Conservation (phyloP, 2,113 vertebrate genomes). For the Nettapus auritus region DNA sequence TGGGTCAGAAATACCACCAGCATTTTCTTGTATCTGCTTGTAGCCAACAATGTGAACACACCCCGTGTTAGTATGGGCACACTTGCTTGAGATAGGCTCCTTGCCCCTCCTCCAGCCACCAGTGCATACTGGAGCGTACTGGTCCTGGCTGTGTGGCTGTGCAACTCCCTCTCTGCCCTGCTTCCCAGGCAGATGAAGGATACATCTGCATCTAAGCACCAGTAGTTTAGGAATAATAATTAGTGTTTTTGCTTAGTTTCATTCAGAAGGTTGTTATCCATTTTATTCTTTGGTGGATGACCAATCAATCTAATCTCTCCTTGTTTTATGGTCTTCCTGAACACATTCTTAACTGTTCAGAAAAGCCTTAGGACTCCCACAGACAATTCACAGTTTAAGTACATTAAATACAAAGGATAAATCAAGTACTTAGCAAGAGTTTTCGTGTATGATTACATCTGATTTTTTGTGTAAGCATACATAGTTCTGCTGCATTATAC, state of each 20-base stretch:
- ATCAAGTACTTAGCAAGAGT: slow-evolving; percentile 14
- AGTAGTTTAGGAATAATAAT: not conserved
- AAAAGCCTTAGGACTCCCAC: slow-evolving; percentile 28
- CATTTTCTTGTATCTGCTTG: not conserved
- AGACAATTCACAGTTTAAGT: slow-evolving; percentile 29
- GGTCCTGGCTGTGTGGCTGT: not conserved
- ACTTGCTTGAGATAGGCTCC: not conserved
- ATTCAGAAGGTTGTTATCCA: not conserved
- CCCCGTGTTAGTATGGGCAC: not conserved
- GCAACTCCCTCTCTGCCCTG: not conserved
- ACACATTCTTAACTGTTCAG: slow-evolving; percentile 3
- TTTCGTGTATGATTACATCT: slow-evolving; percentile 15
- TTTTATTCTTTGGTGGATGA: not conserved
- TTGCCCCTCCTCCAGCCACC: not conserved
- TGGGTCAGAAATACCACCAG: not conserved
- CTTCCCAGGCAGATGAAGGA: not conserved
- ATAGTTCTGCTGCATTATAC: not conserved
- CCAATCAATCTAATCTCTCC: slow-evolving; percentile 32
- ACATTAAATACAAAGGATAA: slow-evolving; percentile 34
- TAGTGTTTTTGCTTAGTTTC: not conserved
- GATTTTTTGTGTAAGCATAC: slow-evolving; percentile 23
- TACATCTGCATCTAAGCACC: not conserved
- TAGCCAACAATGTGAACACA: not conserved
- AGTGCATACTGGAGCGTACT: not conserved
- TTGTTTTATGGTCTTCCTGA: slow-evolving; percentile 11